phyloP scores from a whole-genome alignment of 2,797 vertebrate genomes.

The Tachyglossus aculeatus region DNA sequence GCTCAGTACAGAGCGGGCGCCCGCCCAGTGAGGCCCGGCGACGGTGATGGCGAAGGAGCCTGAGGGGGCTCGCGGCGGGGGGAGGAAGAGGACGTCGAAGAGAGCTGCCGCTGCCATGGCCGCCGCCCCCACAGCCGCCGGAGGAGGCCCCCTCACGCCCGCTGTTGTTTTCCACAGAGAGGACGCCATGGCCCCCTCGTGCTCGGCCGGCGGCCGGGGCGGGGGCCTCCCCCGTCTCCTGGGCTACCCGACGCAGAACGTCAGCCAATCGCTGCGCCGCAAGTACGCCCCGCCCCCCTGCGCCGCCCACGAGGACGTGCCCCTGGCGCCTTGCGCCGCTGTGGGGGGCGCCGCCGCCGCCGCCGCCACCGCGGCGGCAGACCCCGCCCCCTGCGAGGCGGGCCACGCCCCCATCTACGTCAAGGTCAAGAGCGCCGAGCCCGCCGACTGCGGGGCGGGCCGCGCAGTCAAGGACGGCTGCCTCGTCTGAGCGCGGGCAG shows the following conservation, averaged over 20 bases:
- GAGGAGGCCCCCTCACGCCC: conserved; percentile 37
- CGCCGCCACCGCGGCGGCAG: not conserved
- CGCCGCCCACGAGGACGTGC: conserved; percentile 41
- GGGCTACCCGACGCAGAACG: conserved; percentile 78
- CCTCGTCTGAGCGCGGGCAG: conserved; percentile 51
- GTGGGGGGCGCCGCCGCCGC: not conserved
- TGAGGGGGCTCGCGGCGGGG: not conserved
- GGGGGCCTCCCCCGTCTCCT: conserved; percentile 77
- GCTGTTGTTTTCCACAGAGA: conserved; percentile 50
- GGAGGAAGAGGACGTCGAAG: not conserved
- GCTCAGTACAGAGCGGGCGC: no score
- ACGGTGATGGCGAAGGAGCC: not conserved
- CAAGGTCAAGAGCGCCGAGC: conserved; percentile 47
- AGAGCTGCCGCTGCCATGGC: not conserved
- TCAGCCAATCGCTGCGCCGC: conserved; percentile 59
- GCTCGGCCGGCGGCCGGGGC: conserved; percentile 71
- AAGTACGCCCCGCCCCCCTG: conserved; percentile 55
- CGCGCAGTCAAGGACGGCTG: conserved; percentile 40
- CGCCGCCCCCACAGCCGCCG: not conserved
- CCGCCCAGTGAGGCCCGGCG: no score
- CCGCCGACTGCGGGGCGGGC: conserved; percentile 4
- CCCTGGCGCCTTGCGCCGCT: conserved; percentile 24
- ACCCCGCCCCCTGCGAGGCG: conserved; percentile 42
- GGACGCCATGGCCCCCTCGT: conserved; percentile 68
- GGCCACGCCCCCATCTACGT: conserved; percentile 49